Evolutionary conservation across 1,140 invertebrate species (phyloP).

Genomic region (Drosophila albomicans): DNA sequence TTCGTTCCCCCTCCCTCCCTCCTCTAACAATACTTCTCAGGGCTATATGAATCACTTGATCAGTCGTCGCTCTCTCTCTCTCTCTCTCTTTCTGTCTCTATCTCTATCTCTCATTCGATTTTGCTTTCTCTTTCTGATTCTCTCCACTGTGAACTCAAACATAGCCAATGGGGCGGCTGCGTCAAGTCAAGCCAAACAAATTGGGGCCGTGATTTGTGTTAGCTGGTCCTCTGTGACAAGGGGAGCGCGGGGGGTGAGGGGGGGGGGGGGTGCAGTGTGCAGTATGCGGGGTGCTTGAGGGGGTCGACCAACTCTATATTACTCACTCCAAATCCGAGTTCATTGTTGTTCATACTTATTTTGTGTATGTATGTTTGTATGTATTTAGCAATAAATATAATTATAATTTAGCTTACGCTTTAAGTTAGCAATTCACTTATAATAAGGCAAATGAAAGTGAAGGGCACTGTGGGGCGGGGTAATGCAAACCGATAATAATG

Average conservation of each 20-base stretch:
- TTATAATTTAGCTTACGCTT: slow-evolving; percentile 71
- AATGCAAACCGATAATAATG: slow-evolving; percentile 58
- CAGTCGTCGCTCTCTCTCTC: slow-evolving; percentile 63
- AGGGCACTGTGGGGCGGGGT: slow-evolving; percentile 72
- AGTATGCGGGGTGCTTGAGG: background rate
- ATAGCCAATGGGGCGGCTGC: slow-evolving; percentile 16
- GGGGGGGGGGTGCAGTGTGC: background rate
- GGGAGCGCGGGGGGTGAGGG: background rate
- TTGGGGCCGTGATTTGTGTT: slow-evolving; percentile 49
- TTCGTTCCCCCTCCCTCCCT: background rate
- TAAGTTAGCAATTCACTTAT: slow-evolving; percentile 70
- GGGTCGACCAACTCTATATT: slow-evolving; percentile 26
- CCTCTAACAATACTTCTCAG: slow-evolving; percentile 12
- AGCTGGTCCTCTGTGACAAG: background rate
- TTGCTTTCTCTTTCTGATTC: background rate
- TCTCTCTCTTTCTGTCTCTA: background rate
- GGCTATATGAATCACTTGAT: slow-evolving; percentile 65
- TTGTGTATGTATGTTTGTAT: slow-evolving; percentile 22
- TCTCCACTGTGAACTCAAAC: background rate
- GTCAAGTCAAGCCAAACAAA: slow-evolving; percentile 66
- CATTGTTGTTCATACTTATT: slow-evolving; percentile 30
- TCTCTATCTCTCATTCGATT: background rate
- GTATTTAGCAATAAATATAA: slow-evolving; percentile 65
- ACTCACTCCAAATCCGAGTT: slow-evolving; percentile 39
- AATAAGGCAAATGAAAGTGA: slow-evolving; percentile 81